These are phyloP conservation scores for Enteromius unitaeniatus DNA, from an alignment of 2,797 vertebrate genomes.

Conservation along the genomic window DNA sequence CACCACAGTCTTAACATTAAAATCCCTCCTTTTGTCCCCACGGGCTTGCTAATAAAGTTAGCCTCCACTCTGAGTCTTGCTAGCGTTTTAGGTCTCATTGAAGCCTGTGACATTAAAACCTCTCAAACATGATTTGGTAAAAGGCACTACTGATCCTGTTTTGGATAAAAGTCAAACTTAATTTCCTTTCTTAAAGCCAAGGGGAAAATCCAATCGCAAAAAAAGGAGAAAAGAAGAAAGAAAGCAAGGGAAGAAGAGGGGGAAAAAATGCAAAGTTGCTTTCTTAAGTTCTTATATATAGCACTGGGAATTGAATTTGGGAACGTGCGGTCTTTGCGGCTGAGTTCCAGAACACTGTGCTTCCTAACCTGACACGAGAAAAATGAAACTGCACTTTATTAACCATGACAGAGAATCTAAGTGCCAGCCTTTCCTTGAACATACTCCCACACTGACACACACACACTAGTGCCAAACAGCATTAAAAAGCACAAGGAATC, in stretches of 20 bases:
- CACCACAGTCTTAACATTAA: slow-evolving; percentile 68
- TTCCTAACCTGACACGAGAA: slow-evolving; percentile 35
- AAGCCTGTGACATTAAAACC: slow-evolving; percentile 79
- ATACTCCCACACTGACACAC: neutral
- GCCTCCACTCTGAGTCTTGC: slow-evolving; percentile 71
- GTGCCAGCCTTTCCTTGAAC: slow-evolving; percentile 25
- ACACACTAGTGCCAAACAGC: slow-evolving; percentile 9
- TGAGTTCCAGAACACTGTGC: slow-evolving; percentile 22
- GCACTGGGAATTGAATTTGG: slow-evolving; percentile 46
- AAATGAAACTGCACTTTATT: slow-evolving; percentile 41
- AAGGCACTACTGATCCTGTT: slow-evolving; percentile 77
- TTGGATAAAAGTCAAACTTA: slow-evolving; percentile 81
- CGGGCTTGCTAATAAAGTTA: slow-evolving; percentile 80
- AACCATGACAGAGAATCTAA: slow-evolving; percentile 43
- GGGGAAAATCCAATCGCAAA: slow-evolving; percentile 69
- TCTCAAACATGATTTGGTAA: slow-evolving; percentile 82
- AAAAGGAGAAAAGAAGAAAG: slow-evolving; percentile 45
- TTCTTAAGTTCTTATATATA: slow-evolving; percentile 6
- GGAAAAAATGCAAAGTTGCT: slow-evolving; percentile 28
- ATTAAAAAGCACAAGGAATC: neutral
- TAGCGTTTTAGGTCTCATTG: slow-evolving; percentile 76
- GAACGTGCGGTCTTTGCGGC: slow-evolving; percentile 18
- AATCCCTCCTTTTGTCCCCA: slow-evolving; percentile 63
- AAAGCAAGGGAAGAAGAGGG: slow-evolving; percentile 6
- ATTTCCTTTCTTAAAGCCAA: slow-evolving; percentile 76